Conservation (phyloP, 2,888 invertebrate genomes). For the Beris chalybata region DNA sequence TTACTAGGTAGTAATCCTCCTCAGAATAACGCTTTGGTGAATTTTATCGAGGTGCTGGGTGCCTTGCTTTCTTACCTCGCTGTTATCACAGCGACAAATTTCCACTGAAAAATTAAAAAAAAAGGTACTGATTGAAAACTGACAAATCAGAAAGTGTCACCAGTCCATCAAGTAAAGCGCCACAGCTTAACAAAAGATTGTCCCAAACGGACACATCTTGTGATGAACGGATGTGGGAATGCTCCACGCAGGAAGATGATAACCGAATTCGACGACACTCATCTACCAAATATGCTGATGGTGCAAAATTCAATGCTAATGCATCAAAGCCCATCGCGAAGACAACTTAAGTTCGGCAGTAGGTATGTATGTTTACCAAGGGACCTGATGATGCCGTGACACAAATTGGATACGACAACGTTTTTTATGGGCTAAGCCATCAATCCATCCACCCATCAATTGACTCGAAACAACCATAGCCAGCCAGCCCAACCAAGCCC, state of each 20-base stretch:
- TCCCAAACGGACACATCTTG: slow-evolving; percentile 23
- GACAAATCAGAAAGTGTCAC: slow-evolving; percentile 12
- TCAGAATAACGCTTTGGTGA: no score
- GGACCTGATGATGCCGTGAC: slow-evolving; percentile 29
- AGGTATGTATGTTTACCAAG: not conserved
- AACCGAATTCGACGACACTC: slow-evolving; percentile 21
- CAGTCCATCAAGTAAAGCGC: slow-evolving; percentile 24
- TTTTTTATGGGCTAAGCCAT: slow-evolving; percentile 37
- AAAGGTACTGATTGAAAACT: no score
- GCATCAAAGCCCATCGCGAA: slow-evolving; percentile 2
- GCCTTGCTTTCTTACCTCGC: no score
- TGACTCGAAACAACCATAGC: slow-evolving; percentile 13
- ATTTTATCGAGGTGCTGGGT: no score
- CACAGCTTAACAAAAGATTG: slow-evolving; percentile 5
- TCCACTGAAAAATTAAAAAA: no score
- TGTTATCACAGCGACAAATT: no score
- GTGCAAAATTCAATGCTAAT: slow-evolving; percentile 23
- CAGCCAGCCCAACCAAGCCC: not conserved
- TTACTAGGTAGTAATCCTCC: no score
- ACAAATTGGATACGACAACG: slow-evolving; percentile 37
- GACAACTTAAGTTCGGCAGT: slow-evolving; percentile 20
- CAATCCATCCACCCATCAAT: slow-evolving; percentile 31
- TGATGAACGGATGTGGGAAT: slow-evolving; percentile 12
- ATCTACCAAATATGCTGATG: slow-evolving; percentile 23
- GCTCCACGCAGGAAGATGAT: slow-evolving; percentile 2